Percentiles rank a stretch among this genome's conserved stretches.
Conservation (phyloP, 2,113 vertebrate genomes). For the Astatoreochromis straeleni region DNA sequence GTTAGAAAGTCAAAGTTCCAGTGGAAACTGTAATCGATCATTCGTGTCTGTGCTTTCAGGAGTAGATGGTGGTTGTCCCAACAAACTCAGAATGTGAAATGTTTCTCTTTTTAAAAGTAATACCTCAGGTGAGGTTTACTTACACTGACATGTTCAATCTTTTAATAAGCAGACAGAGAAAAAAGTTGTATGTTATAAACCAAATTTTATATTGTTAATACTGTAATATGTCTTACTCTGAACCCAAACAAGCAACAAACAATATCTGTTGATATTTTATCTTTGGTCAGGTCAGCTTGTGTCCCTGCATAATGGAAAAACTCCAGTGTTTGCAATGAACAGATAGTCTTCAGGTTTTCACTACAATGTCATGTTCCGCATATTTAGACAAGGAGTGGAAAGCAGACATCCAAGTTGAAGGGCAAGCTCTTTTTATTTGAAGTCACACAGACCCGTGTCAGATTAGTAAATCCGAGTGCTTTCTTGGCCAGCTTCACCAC, state of each 20-base stretch:
- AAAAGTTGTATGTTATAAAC: neutral
- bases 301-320: neutral
- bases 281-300: neutral
- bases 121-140: neutral
- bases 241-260: neutral
- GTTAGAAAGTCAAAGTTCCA: constrained; percentile 30
- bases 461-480: constrained; percentile 47
- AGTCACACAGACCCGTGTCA: neutral
- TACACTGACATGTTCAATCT: neutral
- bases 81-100: neutral
- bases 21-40: constrained; percentile 3
- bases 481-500: constrained; percentile 48
- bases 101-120: neutral
- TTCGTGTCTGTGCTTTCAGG: neutral
- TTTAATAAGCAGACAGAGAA: neutral
- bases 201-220: neutral
- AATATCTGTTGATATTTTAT: neutral
- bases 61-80: neutral
- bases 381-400: neutral
- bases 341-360: neutral
- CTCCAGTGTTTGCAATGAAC: neutral
- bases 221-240: neutral
- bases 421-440: neutral
- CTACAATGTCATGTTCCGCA: neutral
- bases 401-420: neutral